Conservation (phyloP, 2,888 invertebrate species). For the Parascotia fuliginaria region DNA sequence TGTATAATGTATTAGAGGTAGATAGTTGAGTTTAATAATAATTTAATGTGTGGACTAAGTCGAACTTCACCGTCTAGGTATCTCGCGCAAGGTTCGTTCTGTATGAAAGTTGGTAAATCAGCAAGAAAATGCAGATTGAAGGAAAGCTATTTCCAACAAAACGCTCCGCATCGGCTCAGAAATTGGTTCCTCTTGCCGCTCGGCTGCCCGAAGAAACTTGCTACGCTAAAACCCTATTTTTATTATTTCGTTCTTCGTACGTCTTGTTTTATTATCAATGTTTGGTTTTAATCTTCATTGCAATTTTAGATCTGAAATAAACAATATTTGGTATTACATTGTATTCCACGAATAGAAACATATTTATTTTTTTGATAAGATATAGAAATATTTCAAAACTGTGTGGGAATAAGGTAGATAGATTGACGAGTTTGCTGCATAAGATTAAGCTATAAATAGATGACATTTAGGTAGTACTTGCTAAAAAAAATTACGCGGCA, state of each 20-base stretch:
- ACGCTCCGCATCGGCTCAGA: conserved; percentile 82
- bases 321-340: conserved; percentile 23
- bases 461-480: no score
- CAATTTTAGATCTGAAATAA: conserved; percentile 37
- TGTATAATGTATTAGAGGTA: conserved; percentile 11
- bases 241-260: conserved; percentile 74
- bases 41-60: conserved; percentile 67
- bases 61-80: conserved; percentile 60
- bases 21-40: conserved; percentile 59
- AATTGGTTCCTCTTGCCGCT: conserved; percentile 82
- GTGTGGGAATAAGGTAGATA: no score
- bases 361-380: background rate
- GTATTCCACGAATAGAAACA: background rate
- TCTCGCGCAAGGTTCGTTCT: conserved; percentile 62
- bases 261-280: conserved; percentile 68
- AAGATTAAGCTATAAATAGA: no score
- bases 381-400: background rate
- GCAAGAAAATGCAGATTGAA: conserved; percentile 86
- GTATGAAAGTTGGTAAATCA: conserved; percentile 84
- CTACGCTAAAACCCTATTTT: conserved; percentile 78
- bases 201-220: conserved; percentile 78
- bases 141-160: conserved; percentile 85
- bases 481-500: no score
- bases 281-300: conserved; percentile 72
- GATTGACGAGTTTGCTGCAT: no score